A percentile compares a stretch with the other conserved stretches of the same genome.
Conservation (phyloP, 2,113 vertebrate genomes). For the Myrmophylax atrothorax region DNA sequence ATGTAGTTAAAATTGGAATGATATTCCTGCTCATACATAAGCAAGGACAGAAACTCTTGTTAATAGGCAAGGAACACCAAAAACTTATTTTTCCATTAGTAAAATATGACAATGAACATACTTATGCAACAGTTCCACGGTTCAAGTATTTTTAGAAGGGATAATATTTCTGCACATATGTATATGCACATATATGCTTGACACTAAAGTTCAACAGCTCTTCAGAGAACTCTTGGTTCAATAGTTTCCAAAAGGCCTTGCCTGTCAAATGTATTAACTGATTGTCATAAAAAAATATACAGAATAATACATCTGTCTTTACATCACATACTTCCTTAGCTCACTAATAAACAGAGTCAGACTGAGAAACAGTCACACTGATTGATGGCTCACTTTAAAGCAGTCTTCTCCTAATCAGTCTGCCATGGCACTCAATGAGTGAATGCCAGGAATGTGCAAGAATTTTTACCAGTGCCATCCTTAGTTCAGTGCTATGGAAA, state of each 20-base stretch:
- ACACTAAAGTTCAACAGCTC: not conserved
- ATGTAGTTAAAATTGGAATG: not conserved
- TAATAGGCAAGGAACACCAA: not conserved
- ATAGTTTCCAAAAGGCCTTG: not conserved
- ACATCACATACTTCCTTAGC: not conserved
- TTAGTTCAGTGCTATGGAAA: not conserved
- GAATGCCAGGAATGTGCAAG: slow-evolving; percentile 17
- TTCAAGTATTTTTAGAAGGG: not conserved
- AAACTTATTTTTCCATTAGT: not conserved
- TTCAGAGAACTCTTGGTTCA: not conserved
- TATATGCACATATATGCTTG: not conserved
- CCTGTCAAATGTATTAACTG: not conserved
- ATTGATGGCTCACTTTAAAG: slow-evolving; percentile 46
- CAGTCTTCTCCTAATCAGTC: not conserved
- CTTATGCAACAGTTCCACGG: not conserved
- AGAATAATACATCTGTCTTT: not conserved
- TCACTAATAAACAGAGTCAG: slow-evolving; percentile 19
- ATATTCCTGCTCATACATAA: not conserved
- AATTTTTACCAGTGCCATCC: not conserved
- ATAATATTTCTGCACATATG: not conserved
- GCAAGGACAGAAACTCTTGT: not conserved
- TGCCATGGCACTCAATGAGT: not conserved
- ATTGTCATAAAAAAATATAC: not conserved
- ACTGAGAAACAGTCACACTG: not conserved
- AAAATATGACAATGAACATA: not conserved